Conservation (phyloP, 1,140 invertebrate species). For the Riptortus pedestris region DNA sequence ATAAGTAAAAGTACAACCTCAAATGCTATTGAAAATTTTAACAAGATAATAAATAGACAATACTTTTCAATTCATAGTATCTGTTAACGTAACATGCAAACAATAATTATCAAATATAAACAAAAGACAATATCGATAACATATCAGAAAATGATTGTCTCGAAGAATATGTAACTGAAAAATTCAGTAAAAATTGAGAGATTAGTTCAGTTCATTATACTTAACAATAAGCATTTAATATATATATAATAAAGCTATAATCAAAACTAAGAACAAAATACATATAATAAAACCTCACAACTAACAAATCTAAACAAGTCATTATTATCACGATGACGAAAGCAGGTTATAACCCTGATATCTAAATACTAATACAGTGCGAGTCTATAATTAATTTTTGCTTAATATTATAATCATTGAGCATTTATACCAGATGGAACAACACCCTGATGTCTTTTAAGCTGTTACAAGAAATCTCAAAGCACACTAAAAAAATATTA, state of each 20-base stretch:
- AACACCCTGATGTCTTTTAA: slow-evolving; percentile 18
- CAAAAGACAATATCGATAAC: too few species aligned
- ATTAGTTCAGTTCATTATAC: slow-evolving; percentile 16
- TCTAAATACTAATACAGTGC: slow-evolving; percentile 18
- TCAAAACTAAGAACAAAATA: slow-evolving; percentile 11
- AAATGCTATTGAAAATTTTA: too few species aligned
- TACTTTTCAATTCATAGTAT: too few species aligned
- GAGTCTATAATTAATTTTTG: slow-evolving; percentile 9
- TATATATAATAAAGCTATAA: slow-evolving; percentile 9
- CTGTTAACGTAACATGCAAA: too few species aligned
- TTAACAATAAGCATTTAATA: slow-evolving; percentile 9
- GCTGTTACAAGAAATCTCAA: slow-evolving; percentile 8
- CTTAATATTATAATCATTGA: slow-evolving; percentile 14
- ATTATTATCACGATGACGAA: slow-evolving; percentile 14
- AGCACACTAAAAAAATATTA: slow-evolving; percentile 4
- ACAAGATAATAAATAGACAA: too few species aligned
- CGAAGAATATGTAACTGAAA: too few species aligned
- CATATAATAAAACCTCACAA: not conserved
- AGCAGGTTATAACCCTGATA: slow-evolving; percentile 14
- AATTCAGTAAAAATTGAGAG: too few species aligned
- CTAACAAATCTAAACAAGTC: slow-evolving; percentile 15
- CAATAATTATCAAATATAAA: too few species aligned
- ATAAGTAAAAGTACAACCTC: too few species aligned
- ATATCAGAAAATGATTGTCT: slow-evolving; percentile 9
- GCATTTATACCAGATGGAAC: slow-evolving; percentile 17